Evolutionary conservation across 2,888 invertebrate species (phyloP), one percentile per base, ranked within the genome.

Genomic region (Orchestes rusci): DNA sequence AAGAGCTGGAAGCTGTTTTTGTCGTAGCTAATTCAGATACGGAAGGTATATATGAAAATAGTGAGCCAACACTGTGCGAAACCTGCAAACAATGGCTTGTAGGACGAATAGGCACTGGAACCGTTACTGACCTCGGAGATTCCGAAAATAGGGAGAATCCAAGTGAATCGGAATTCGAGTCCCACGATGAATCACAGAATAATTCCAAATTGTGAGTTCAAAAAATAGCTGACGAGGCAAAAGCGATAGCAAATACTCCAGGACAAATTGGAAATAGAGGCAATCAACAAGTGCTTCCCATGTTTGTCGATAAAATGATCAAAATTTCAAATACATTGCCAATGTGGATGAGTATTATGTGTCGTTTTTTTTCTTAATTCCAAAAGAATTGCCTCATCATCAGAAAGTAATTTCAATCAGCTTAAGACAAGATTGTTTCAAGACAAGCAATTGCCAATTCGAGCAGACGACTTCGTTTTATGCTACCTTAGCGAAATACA

Each of bases 1-100:
- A 39, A 39, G 31, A 31, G 8, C 16, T 39, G 18, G 19, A 39
- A 31, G 39, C 39, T 17, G 15, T 30, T 15, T 39, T 39, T 31
- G 19, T 30, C 19, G 39, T 39, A 7, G 39, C 39, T n/a, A 31
- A 39, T 39, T 31, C 30, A 13, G 31, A 39, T 29, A 39, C 39
- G 13, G 39, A 39, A 31, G 39, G 39, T 4, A 8, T 12, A 3
- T 31, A 39, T 31, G 31, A 30, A 8, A 13, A 10, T 7, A 31
- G 39, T 19, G n/a, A n/a, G 5, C n/a, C 38, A n/a, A 37, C 27
- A 12, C 4, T 3, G 3, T 37, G 27, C 16, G 27, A 37, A 37
- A 23, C 5, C 2, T 3, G 12, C 7, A 37, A 37, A 23, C 4
- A 37, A 15, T 37, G 23, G 37, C 37, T 37, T 4, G 12, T 23